Base-by-base conservation (phyloP, 2,797 vertebrate genomes). In the Eospalax fontanierii region DNA sequence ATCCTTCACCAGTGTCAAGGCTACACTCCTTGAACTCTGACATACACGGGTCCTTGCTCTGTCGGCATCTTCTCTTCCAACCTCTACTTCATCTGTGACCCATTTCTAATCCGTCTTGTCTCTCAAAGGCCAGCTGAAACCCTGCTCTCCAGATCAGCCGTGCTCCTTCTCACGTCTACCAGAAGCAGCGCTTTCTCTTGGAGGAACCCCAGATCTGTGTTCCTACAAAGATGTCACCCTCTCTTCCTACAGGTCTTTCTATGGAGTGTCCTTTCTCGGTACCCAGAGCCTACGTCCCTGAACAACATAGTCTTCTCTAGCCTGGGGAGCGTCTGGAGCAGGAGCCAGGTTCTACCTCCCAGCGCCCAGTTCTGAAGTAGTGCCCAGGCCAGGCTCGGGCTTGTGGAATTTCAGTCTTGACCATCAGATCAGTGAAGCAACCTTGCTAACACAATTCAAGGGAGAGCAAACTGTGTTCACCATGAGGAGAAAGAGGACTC, bases 131-230 rank as follows among this genome's bases (percentile, higher is more conserved):
- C 33, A 79, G 21, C 21, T 22, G 26, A 76, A 74, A 22, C 19
- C 43, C 0, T 1, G 10, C 19, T 38, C 18, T 26, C 21, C 2
- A 4, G 1, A 3, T 3, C 2, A 4, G 0, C 63, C 46, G 57
- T 4, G 4, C 26, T 40, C 1, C 2, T n/a, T 1, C 18, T 2
- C 21, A 70, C 21, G 6, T n/a, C 33, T 33, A 26, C 12, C 0
- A 4, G 43, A 35, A 12, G 0, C 66, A 14, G 6, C 8, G 16
- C 1, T 22, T 78, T 35, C 4, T 38, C 70, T 89, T n/a, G 19
- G 6, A 43, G 40, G 19, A 8, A 4, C 12, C n/a, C 2, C 50
- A 19, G 66, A 4, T 15, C 2, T 18, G n/a, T 19, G 4, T 6
- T 33, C 7, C 0, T 26, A 40, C 12, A 4, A 80, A 66, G 19